Evolutionary conservation across 2,888 invertebrate species (phyloP), one percentile per base, ranked within the genome.

Genomic region (Molanna angustata): DNA sequence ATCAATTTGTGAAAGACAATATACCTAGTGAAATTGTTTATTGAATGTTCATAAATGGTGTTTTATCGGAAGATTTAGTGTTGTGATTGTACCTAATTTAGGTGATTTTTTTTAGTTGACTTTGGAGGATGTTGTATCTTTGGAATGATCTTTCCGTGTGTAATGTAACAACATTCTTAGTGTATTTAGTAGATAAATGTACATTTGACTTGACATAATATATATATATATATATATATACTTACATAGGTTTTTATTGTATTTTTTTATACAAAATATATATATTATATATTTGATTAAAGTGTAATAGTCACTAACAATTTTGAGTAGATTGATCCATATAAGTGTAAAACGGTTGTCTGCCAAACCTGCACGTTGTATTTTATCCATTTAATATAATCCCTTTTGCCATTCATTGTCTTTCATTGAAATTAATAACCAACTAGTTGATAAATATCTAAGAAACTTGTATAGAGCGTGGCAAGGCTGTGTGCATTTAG

Each of bases 401-500:
- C 11, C 27, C 27, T 11, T 27, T 27, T 16, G 17, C 2, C 13
- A 22, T n/a, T 4, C 14, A 31, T 22, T n/a, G 27, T 17, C 7
- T n/a, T 20, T 18, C 17, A 32, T 45, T 13, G 14, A 32, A 45
- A 7, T 27, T 27, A 11, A 27, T 45, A 33, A 20, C 6, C 16
- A 37, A 14, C n/a, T 27, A 27, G 27, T 27, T 27, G n/a, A n/a
- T 7, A 27, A 27, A 27, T 11, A 27, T 27, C 11, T 27, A 27
- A 27, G 27, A 7, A 32, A 40, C 27, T 20, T 41, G 11, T 32
- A 43, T 35, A 49, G 43, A 77, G 82, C 82, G 83, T 82, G 82
- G 83, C 82, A 80, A 83, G 82, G 82, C 83, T 82, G 82, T 83
- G 82, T 81, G 80, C 80, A 80, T 77, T 76, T 76, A 77, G 77